Percentiles rank a stretch among this genome's conserved stretches.
Conservation (phyloP, 2,113 vertebrate species). For the Okapia johnstoni region DNA sequence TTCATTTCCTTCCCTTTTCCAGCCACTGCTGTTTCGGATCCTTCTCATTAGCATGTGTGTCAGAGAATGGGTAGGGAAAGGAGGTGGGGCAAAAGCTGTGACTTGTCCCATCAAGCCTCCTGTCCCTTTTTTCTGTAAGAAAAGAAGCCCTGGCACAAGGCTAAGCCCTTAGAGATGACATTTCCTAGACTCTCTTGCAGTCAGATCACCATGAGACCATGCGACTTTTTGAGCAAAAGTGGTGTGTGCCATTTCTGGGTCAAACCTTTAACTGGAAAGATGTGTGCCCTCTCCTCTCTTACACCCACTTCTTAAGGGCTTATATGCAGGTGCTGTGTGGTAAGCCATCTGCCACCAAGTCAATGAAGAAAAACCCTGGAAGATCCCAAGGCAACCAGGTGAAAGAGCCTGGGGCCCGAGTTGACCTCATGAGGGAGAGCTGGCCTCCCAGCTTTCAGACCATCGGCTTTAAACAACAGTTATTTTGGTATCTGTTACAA, state of each 20-base stretch:
- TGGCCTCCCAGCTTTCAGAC: neutral
- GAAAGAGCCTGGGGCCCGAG: neutral
- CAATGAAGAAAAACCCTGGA: neutral
- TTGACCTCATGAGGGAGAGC: neutral
- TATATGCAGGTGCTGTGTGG: neutral
- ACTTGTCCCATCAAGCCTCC: neutral
- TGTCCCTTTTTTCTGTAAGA: neutral
- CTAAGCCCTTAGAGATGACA: neutral
- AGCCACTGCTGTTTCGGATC: neutral
- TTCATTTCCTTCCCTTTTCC: neutral
- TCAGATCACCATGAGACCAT: too few species aligned
- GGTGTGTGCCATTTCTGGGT: neutral
- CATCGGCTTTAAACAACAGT: neutral
- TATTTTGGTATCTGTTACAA: neutral
- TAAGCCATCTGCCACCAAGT: neutral
- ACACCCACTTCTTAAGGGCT: neutral
- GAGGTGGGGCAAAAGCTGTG: neutral
- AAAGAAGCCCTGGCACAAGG: neutral
- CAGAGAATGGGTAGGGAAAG: neutral
- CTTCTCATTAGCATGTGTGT: neutral
- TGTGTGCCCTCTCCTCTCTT: neutral
- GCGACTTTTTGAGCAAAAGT: neutral
- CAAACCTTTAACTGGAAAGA: neutral
- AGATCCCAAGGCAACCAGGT: neutral
- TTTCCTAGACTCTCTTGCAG: neutral